phyloP scores from a whole-genome alignment of 2,113 vertebrate species.

The Nycticebus coucang region DNA sequence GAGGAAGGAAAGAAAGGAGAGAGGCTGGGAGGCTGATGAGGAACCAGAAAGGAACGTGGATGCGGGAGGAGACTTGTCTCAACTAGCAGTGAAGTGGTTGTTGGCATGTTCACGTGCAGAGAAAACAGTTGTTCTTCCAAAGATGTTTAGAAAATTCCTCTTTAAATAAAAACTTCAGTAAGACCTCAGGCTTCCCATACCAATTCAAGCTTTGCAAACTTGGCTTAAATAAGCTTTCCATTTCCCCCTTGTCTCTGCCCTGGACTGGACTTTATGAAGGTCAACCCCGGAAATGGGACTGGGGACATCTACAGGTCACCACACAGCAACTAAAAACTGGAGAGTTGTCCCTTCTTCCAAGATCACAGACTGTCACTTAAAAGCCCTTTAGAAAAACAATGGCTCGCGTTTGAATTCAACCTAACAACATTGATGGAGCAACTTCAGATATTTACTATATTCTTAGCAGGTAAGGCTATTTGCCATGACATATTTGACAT shows the following conservation, averaged over 20 bases:
- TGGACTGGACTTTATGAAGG: not conserved
- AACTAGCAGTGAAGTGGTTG: too few species aligned
- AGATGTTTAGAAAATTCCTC: not conserved
- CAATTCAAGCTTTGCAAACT: not conserved
- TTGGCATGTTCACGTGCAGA: not conserved
- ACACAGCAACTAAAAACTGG: not conserved
- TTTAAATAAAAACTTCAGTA: not conserved
- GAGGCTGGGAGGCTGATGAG: not conserved
- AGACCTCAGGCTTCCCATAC: not conserved
- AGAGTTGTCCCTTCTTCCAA: not conserved
- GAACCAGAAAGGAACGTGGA: not conserved
- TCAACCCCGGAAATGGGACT: not conserved
- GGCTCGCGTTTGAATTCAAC: not conserved
- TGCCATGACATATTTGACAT: not conserved
- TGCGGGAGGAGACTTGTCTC: not conserved
- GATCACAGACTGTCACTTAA: not conserved
- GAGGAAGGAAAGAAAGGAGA: not conserved
- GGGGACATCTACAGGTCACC: not conserved
- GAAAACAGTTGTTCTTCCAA: not conserved
- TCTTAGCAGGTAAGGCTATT: not conserved
- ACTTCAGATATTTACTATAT: not conserved
- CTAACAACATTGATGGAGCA: too few species aligned
- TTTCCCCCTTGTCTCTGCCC: not conserved
- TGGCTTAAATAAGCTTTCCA: not conserved
- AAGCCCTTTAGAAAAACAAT: not conserved